Conservation (phyloP, 2,113 vertebrate species). For the Acinonyx jubatus region DNA sequence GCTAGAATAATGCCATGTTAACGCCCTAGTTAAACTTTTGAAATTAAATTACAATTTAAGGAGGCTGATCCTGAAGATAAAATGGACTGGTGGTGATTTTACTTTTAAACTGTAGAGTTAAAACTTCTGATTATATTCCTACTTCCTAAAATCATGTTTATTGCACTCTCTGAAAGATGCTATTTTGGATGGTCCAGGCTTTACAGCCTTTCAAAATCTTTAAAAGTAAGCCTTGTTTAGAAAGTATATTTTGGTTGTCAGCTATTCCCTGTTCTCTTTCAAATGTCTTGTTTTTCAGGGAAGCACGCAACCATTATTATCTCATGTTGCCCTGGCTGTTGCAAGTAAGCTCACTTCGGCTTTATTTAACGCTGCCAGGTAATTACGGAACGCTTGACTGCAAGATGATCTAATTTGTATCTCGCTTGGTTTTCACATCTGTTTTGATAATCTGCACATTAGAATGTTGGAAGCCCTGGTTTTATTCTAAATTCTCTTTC, state of each 20-base stretch:
- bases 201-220: neutral
- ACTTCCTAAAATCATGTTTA: neutral
- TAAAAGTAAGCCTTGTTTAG: neutral
- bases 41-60: neutral
- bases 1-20: neutral
- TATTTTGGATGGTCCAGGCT: neutral
- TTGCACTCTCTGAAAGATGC: neutral
- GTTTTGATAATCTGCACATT: neutral
- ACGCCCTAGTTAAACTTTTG: neutral
- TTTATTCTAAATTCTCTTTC: neutral
- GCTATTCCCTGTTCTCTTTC: neutral
- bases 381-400: constrained; percentile 27
- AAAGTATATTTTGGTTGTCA: neutral
- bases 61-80: neutral
- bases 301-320: constrained; percentile 95
- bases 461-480: neutral
- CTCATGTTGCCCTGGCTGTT: constrained; percentile 93
- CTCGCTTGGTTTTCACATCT: neutral
- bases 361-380: constrained; percentile 97
- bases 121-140: neutral
- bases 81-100: neutral
- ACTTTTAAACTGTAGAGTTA: neutral
- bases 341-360: constrained; percentile 98
- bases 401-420: neutral
- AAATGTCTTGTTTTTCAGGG: constrained; percentile 85